Percentiles rank a stretch among this genome's conserved stretches.
phyloP scores from a whole-genome alignment of 2,888 invertebrate species.

The Habrosyne pyritoides region DNA sequence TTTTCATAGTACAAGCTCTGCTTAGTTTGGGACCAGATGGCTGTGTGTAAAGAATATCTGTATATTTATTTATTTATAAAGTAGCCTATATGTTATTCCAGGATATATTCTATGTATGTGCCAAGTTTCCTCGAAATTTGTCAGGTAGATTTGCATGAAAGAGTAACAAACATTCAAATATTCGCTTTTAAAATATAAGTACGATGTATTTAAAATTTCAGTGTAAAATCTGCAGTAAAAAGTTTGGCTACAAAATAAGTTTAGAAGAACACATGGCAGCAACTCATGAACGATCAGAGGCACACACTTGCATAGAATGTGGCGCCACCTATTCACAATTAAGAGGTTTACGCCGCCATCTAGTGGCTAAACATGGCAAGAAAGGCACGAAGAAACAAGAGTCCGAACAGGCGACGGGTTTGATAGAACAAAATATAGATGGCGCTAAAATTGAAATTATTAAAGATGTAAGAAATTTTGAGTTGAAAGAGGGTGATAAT shows the following conservation, averaged over 20 bases:
- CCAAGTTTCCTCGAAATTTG: too few relatives aligned
- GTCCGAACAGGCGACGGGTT: slow-evolving; percentile 12
- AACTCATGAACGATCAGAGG: slow-evolving; percentile 56
- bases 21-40: too few relatives aligned
- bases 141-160: too few relatives aligned
- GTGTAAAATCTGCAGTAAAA: slow-evolving; percentile 70
- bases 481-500: slow-evolving; percentile 30
- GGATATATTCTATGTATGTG: too few relatives aligned
- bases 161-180: too few relatives aligned
- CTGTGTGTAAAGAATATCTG: too few relatives aligned
- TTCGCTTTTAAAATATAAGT: too few relatives aligned
- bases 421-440: slow-evolving; percentile 17
- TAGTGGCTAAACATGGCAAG: slow-evolving; percentile 56
- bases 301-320: slow-evolving; percentile 56
- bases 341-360: slow-evolving; percentile 61
- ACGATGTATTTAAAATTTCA: slow-evolving; percentile 47
- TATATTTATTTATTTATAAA: too few relatives aligned
- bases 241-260: slow-evolving; percentile 71
- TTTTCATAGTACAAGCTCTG: too few relatives aligned
- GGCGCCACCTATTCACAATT: slow-evolving; percentile 60
- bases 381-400: slow-evolving; percentile 15
- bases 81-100: too few relatives aligned
- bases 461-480: slow-evolving; percentile 26
- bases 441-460: slow-evolving; percentile 19
- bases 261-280: slow-evolving; percentile 66